These are phyloP conservation scores for Indicator indicator DNA, from an alignment of 2,113 vertebrate species.

Conservation along the genomic window DNA sequence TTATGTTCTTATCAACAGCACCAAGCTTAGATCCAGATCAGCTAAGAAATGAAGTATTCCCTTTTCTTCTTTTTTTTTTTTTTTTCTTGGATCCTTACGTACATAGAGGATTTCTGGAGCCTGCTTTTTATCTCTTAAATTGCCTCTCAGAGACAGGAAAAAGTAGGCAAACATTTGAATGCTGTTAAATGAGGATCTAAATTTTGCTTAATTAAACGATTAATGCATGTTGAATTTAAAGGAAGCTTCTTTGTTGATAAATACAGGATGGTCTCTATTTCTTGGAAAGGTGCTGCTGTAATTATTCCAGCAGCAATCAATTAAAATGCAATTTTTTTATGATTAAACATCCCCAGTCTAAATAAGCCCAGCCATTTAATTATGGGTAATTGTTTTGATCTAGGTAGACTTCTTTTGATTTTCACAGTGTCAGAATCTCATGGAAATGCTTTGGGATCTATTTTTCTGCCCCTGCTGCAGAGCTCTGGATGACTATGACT, in stretches of 20 bases:
- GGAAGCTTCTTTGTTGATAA: constrained; percentile 58
- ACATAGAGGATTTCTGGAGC: constrained; percentile 41
- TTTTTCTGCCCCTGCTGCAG: neutral
- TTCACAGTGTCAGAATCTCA: neutral
- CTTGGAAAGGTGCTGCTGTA: constrained; percentile 47
- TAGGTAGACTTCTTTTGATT: constrained; percentile 30
- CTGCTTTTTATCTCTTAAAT: constrained; percentile 56
- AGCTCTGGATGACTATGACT: neutral
- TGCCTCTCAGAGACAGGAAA: constrained; percentile 40
- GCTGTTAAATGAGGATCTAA: constrained; percentile 32
- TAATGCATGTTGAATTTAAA: constrained; percentile 25
- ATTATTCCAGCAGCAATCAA: constrained; percentile 67
- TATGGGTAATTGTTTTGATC: neutral
- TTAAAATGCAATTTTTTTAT: constrained; percentile 65
- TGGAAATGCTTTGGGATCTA: neutral
- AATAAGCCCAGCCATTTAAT: constrained; percentile 4
- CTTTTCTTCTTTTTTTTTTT: neutral
- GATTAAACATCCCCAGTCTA: constrained; percentile 58
- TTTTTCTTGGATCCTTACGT: neutral
- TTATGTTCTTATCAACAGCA: constrained; percentile 50
- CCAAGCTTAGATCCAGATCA: constrained; percentile 54
- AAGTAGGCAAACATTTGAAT: constrained; percentile 32
- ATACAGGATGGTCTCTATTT: constrained; percentile 42
- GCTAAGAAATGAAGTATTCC: constrained; percentile 30
- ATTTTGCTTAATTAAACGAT: constrained; percentile 65